Evolutionary conservation across 2,113 vertebrate species (phyloP), one percentile per base, ranked within the genome.

Genomic region (Sterna hirundo): DNA sequence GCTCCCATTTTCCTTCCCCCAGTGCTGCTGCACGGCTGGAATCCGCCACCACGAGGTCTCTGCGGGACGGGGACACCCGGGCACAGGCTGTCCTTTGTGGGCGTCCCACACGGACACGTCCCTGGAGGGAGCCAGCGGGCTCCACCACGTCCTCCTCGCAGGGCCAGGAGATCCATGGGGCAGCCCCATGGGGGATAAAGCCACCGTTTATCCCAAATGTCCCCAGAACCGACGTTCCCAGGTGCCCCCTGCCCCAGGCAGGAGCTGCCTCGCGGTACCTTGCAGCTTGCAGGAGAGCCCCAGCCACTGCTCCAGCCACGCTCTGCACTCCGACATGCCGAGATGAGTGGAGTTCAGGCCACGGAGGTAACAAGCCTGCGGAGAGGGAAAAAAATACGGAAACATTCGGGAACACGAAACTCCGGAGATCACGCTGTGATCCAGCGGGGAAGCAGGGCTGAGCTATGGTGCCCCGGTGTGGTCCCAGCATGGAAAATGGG

Each of bases 281-380:
- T 98, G 98, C 32, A 99, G 95, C 27, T 96, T 94, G 18, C 97
- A 96, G 58, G 99, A 99, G 42, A 99, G 96, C 68, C 98, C 90
- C 13, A 99, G 97, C 99, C 99, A 99, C 79, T 98, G 98, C 77
- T 97, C 96, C 89, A 99, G 97, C 99, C 99, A 99, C 34, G 98
- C 98, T 1, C 94, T 95, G 94, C 98, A 99, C 91, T 98, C 98
- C 2, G 96, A 74, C 34, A 88, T 20, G 51, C 83, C 93, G 10
- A 99, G 93, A 19, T 57, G 81, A 5, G 98, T 93, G 32, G 98
- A 96, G 92, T 98, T 97, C 25, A 99, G 97, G 5, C 99, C 99
- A 15, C 99, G 98, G 22, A 98, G 60, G 57, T 98, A 99, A 96
- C 99, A 99, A 34, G 99, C 99, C 99, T 99, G 92, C 11, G 72